These are phyloP conservation scores for Poecilia latipinna DNA, from an alignment of 2,113 vertebrate species.

Conservation along the genomic window DNA sequence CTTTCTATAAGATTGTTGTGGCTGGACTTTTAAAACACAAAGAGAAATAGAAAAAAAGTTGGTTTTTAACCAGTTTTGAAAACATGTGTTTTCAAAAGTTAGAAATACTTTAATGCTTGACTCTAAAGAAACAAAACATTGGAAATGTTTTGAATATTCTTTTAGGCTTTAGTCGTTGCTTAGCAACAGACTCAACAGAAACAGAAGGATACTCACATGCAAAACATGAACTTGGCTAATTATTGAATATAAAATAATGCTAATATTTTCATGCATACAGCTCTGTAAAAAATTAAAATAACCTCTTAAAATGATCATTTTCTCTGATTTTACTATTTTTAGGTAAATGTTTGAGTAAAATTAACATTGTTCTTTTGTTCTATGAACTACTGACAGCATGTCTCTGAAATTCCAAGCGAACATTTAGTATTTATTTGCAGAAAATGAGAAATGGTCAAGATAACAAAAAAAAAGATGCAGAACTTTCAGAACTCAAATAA, in stretches of 20 bases:
- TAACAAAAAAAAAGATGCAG: no score
- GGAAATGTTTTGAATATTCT: background rate
- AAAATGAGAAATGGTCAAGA: no score
- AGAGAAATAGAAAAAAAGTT: background rate
- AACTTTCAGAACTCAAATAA: no score
- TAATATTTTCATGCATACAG: background rate
- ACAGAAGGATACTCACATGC: background rate
- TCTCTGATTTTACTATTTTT: no score
- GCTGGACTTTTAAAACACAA: background rate
- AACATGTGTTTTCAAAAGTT: background rate
- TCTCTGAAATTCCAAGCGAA: no score
- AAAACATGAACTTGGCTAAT: background rate
- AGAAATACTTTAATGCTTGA: background rate
- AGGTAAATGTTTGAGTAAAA: no score
- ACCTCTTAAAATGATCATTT: no score
- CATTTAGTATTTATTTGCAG: no score
- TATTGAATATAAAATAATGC: background rate
- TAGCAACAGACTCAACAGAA: background rate
- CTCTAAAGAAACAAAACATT: background rate
- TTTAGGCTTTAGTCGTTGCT: background rate
- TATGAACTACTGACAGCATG: no score
- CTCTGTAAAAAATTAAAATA: no score
- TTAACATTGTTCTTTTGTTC: no score
- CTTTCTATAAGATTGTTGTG: background rate
- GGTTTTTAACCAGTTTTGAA: background rate